Evolutionary conservation across 2,888 invertebrate genomes (phyloP), one percentile per base, ranked within the genome.

Genomic region (Alentia gelatinosa): DNA sequence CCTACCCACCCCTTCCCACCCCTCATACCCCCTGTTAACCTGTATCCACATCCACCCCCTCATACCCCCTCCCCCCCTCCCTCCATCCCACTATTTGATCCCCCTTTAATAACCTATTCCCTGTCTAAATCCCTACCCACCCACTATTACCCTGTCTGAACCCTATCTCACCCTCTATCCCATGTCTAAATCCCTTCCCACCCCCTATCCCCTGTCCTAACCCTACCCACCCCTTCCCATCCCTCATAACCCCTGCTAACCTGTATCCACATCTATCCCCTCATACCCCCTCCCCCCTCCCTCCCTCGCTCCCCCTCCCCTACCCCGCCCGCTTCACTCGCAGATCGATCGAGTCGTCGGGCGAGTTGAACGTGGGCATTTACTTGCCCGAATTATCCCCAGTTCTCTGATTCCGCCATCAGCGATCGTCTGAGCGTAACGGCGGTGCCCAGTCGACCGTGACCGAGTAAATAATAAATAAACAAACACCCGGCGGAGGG

Each of bases 341-440:
- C 79, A 35, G 39, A 79, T 79, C 79, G 39, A 79, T 79, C 35
- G 37, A 19, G 4, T 19, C 37, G 37, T 39, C n/a, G 37, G n/a
- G 37, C 79, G 19, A 74, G 9, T 47, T 19, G 33, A 33, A 33
- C 74, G 74, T 33, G 74, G 79, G 39, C 79, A 39, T 79, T 79
- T 79, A 79, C 79, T 79, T 39, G 79, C 37, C 63, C 39, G 39
- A 79, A 79, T 79, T 79, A 79, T 79, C 39, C 12, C 23, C 35
- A 9, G 33, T 35, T 35, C 33, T 75, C 79, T 79, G 79, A 79
- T 79, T 79, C 26, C 79, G n/a, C 79, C n/a, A 79, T 79, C 39
- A 35, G 19, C 79, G 37, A 35, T 39, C 35, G 39, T 79, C 79
- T 79, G 79, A 5, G 79, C 79, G 19, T 79, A 79, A 79, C 39